phyloP scores from a whole-genome alignment of 2,113 vertebrate species.

The Erythrocercus mccallii region DNA sequence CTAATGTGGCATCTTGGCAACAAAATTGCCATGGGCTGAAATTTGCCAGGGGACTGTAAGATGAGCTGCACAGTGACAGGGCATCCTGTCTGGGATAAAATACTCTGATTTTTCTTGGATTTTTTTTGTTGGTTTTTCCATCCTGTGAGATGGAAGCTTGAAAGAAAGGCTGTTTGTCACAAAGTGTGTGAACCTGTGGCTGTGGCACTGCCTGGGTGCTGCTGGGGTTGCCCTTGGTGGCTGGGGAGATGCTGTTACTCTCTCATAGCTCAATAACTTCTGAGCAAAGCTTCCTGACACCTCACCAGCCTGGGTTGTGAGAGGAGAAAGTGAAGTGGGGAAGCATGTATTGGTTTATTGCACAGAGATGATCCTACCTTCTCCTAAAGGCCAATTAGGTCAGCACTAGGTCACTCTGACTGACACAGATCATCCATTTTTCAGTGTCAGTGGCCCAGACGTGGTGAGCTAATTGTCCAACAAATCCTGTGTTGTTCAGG shows the following conservation, averaged over 20 bases:
- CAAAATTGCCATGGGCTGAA: background rate
- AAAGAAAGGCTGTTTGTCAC: background rate
- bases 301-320: background rate
- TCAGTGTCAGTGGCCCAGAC: slow-evolving; percentile 41
- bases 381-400: background rate
- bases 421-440: slow-evolving; percentile 51
- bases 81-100: background rate
- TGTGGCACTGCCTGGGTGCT: background rate
- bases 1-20: background rate
- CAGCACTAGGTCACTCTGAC: slow-evolving; percentile 56
- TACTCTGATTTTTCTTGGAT: background rate
- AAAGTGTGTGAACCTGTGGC: background rate
- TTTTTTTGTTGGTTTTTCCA: background rate
- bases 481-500: slow-evolving; percentile 58
- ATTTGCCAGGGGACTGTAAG: background rate
- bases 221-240: background rate
- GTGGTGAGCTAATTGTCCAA: slow-evolving; percentile 69
- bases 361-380: background rate
- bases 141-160: background rate
- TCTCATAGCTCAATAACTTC: background rate
- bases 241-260: background rate
- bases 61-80: background rate
- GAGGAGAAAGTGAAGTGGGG: background rate
- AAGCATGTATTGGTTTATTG: slow-evolving; percentile 47
- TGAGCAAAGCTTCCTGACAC: background rate